phyloP scores from a whole-genome alignment of 1,140 invertebrate genomes.

The Tribolium madens region DNA sequence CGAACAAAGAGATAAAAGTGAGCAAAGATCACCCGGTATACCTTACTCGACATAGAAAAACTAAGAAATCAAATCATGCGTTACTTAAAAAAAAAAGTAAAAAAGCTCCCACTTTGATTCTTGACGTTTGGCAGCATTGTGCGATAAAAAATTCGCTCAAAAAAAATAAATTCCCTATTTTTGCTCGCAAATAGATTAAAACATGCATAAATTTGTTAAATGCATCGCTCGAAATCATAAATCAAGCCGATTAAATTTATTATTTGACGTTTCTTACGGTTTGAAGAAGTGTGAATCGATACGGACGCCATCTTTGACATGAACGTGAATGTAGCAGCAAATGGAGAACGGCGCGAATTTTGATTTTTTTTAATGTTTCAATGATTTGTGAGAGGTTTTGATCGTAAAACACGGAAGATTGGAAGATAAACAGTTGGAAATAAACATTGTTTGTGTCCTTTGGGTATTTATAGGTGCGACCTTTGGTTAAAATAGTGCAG shows the following conservation, averaged over 20 bases:
- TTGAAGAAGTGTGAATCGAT: constrained; percentile 59
- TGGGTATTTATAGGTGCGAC: neutral
- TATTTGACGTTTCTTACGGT: constrained; percentile 62
- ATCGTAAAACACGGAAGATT: neutral
- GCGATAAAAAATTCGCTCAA: neutral
- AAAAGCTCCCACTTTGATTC: neutral
- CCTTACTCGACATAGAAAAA: neutral
- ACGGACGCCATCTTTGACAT: constrained; percentile 59
- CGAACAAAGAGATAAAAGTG: neutral
- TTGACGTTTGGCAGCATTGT: constrained; percentile 10
- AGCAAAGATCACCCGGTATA: neutral
- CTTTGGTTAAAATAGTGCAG: constrained; percentile 5
- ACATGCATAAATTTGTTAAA: constrained; percentile 54
- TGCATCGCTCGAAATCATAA: constrained; percentile 48
- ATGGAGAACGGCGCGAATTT: constrained; percentile 3
- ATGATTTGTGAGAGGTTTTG: neutral
- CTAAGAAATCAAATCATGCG: neutral
- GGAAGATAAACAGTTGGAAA: neutral
- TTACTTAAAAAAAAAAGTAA: neutral
- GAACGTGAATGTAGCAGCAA: constrained; percentile 51
- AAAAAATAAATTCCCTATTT: constrained; percentile 5
- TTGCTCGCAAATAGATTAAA: constrained; percentile 34
- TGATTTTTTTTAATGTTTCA: neutral
- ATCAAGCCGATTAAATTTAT: constrained; percentile 51
- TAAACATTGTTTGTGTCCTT: constrained; percentile 2